Evolutionary conservation across 2,113 vertebrate genomes (phyloP), one percentile per base, ranked within the genome.

Genomic region (Erpornis zantholeuca): DNA sequence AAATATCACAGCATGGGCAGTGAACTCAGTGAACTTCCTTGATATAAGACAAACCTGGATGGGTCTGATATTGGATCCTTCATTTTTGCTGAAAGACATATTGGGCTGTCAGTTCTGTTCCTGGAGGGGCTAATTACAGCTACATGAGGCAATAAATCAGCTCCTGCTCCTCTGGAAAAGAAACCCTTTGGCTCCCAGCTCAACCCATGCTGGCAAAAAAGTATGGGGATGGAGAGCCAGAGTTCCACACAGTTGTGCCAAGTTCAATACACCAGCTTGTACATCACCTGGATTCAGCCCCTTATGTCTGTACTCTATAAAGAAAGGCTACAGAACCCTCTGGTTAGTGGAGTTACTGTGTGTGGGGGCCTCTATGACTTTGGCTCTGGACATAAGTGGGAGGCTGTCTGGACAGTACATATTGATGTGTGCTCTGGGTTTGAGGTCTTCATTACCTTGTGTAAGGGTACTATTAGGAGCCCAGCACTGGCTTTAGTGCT

Each of bases 361-460:
- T 9, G 1, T 15, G 11, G 24, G 23, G 29, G 18, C 9, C 28
- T 40, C 15, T 47, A 7, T 59, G 66, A 15, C 7, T 38, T 11
- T 11, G 52, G 42, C n/a, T 91, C 35, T 73, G 24, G 31, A 3
- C 22, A 18, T 17, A 19, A 29, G 27, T 25, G 29, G 20, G 42
- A 36, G 47, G 28, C 10, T 65, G 35, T 14, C 25, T n/a, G 28
- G 40, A 11, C 11, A n/a, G 20, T 11, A 11, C 0, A 0, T 36
- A 54, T 22, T 36, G 33, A 5, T 16, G 50, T 42, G 27, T 17
- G 1, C 38, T 29, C 25, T 36, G 38, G 15, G 7, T 6, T 11
- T 66, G 40, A 78, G 33, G n/a, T 36, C 23, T 73, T 65, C 3
- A 5, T 56, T 64, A 5, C 15, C 15, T 82, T 35, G 16, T 5